These are phyloP conservation scores for Drosophila testacea DNA, from an alignment of 2,888 invertebrate species.

Conservation along the genomic window DNA sequence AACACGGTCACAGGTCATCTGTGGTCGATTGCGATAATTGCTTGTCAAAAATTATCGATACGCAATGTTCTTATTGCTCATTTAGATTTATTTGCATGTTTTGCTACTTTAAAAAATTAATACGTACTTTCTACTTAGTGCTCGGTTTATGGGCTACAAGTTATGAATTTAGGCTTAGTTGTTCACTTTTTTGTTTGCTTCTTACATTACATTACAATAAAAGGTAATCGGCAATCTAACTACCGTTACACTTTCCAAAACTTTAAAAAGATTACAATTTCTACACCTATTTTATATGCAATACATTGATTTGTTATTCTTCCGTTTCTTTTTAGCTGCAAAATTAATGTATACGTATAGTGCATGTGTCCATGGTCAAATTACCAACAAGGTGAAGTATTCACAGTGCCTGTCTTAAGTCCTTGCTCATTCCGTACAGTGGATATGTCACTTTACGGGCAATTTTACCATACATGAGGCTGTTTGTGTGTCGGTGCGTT, in stretches of 20 bases:
- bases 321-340: constrained; percentile 43
- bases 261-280: constrained; percentile 43
- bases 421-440: too few relatives aligned
- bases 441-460: too few relatives aligned
- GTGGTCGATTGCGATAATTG: neutral
- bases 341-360: constrained; percentile 34
- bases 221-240: constrained; percentile 30
- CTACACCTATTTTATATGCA: constrained; percentile 54
- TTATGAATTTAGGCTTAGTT: constrained; percentile 71
- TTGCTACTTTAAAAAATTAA: constrained; percentile 85
- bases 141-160: constrained; percentile 75
- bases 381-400: too few relatives aligned
- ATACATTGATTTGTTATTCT: constrained; percentile 53
- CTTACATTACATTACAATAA: constrained; percentile 57
- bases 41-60: constrained; percentile 23
- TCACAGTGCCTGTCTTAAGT: too few relatives aligned
- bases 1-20: neutral
- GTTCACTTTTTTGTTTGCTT: constrained; percentile 53
- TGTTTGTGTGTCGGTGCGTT: constrained; percentile 46
- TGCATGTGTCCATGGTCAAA: constrained; percentile 9
- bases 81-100: constrained; percentile 75
- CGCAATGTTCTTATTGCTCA: constrained; percentile 57
- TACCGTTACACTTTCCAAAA: constrained; percentile 47
- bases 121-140: constrained; percentile 81
- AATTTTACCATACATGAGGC: constrained; percentile 19